Percentiles rank a stretch among this genome's conserved stretches.
These are phyloP conservation scores for Ochropacha duplaris DNA, from an alignment of 2,888 invertebrate genomes.

Conservation along the genomic window DNA sequence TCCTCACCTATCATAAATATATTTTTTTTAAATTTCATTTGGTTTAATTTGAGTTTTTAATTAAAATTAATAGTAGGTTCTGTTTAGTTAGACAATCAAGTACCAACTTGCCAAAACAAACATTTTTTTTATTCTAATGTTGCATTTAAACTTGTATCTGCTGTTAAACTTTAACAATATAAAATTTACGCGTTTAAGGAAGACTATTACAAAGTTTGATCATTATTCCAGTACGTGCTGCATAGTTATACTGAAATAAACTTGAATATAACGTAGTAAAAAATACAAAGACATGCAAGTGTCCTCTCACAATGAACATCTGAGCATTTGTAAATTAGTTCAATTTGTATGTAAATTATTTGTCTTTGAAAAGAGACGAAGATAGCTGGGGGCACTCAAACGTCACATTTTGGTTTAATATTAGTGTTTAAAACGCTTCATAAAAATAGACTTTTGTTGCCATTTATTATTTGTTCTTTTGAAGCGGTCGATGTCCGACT, in stretches of 20 bases:
- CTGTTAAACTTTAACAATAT: no score
- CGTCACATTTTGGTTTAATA: slow-evolving; percentile 15
- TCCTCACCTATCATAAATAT: not conserved
- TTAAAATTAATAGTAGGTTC: no score
- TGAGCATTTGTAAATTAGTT: slow-evolving; percentile 41
- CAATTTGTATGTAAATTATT: slow-evolving; percentile 47
- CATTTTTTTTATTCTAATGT: no score
- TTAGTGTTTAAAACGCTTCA: not conserved
- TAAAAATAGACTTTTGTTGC: not conserved
- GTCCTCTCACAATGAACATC: slow-evolving; percentile 29
- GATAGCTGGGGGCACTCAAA: slow-evolving; percentile 16
- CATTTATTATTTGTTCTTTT: not conserved
- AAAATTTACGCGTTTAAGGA: not conserved
- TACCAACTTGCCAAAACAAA: no score
- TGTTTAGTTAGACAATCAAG: no score
- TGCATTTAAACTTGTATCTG: no score
- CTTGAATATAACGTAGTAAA: not conserved
- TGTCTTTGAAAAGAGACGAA: slow-evolving; percentile 24
- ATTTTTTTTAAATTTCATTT: no score
- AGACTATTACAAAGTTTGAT: not conserved
- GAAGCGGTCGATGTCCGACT: not conserved
- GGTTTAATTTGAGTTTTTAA: no score
- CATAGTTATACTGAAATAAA: slow-evolving; percentile 10
- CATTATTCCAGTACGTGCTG: slow-evolving; percentile 5
- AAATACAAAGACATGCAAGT: slow-evolving; percentile 9